Evolutionary conservation across 2,113 vertebrate genomes (phyloP).

Genomic region (Marcusenius ussheri): DNA sequence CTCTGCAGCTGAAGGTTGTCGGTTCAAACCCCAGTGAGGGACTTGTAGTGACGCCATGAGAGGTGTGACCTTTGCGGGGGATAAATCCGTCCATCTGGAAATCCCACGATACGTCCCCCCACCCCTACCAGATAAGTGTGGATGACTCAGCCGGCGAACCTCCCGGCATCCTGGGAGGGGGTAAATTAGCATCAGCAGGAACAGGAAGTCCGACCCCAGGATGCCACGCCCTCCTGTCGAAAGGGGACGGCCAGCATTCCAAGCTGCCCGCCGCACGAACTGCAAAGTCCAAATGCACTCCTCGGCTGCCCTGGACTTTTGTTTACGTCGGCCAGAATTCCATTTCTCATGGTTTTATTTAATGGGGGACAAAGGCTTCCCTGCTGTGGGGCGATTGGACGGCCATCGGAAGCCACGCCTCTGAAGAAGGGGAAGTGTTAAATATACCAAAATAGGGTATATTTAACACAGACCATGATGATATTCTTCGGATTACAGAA

Average conservation of each 20-base stretch:
- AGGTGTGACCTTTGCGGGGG: not conserved
- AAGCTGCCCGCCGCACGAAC: not conserved
- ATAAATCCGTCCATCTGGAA: not conserved
- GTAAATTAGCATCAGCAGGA: not conserved
- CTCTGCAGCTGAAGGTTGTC: not conserved
- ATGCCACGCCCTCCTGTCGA: not conserved
- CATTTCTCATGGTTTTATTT: not conserved
- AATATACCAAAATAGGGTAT: not conserved
- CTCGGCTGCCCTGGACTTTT: not conserved
- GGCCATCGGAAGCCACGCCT: not conserved
- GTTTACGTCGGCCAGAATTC: not conserved
- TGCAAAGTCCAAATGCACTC: not conserved
- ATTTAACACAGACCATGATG: not conserved
- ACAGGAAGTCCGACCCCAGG: not conserved
- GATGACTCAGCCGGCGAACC: conserved; percentile 1
- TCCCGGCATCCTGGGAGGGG: not conserved
- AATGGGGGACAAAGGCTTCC: not conserved
- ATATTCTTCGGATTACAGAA: not conserved
- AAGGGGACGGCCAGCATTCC: not conserved
- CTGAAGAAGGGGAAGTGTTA: not conserved
- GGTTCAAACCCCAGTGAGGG: not conserved
- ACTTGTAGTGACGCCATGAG: too few species aligned
- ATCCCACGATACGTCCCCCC: not conserved
- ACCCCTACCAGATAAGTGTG: not conserved
- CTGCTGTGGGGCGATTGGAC: not conserved